These are phyloP conservation scores for Clarias batrachus DNA, from an alignment of 2,113 vertebrate genomes.

Conservation along the genomic window DNA sequence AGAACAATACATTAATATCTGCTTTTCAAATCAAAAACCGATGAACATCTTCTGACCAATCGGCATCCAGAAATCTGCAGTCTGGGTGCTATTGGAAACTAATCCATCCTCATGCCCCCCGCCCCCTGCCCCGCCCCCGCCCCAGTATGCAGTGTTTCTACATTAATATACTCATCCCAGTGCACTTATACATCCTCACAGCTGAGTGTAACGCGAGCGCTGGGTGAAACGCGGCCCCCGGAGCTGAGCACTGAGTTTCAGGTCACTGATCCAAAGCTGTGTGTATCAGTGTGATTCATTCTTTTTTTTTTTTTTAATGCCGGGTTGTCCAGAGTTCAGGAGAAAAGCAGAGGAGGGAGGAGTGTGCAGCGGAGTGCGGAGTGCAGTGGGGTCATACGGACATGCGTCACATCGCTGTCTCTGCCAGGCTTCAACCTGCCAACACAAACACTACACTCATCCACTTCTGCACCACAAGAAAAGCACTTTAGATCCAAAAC, in stretches of 20 bases:
- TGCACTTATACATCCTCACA: background rate
- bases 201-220: background rate
- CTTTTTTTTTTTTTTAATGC: too few relatives aligned
- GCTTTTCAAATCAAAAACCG: background rate
- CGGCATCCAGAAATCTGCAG: background rate
- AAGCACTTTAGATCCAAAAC: conserved; percentile 41
- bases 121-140: background rate
- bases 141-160: background rate
- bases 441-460: conserved; percentile 74
- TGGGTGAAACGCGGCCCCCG: background rate
- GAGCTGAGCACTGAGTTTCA: background rate
- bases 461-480: conserved; percentile 62
- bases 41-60: background rate
- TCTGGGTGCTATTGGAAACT: background rate
- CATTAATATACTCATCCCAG: background rate
- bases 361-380: conserved; percentile 4
- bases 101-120: background rate
- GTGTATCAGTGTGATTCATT: conserved; percentile 55
- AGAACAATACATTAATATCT: background rate
- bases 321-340: conserved; percentile 33
- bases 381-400: conserved; percentile 50
- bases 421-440: conserved; percentile 69
- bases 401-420: conserved; percentile 72
- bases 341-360: conserved; percentile 23
- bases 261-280: background rate